A percentile compares a stretch with the other conserved stretches of the same genome.
Evolutionary conservation across 2,888 invertebrate species (phyloP).

Genomic region (Tenthredo scrophulariae): DNA sequence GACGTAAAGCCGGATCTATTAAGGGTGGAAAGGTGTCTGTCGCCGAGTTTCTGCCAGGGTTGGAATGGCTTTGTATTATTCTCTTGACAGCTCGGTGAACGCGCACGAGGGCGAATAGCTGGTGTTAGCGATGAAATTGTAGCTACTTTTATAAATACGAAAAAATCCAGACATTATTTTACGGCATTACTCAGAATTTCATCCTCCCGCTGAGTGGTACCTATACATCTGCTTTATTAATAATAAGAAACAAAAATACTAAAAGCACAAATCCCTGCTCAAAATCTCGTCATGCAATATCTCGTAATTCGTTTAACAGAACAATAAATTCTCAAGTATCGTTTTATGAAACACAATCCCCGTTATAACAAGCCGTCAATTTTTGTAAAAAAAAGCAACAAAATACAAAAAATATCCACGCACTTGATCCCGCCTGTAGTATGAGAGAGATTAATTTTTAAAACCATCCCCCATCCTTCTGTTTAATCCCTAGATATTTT

Average conservation of each 20-base stretch:
- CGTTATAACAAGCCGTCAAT: slow-evolving; percentile 18
- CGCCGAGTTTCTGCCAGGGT: slow-evolving; percentile 10
- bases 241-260: background rate
- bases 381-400: background rate
- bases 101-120: no score
- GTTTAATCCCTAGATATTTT: background rate
- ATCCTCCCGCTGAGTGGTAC: background rate
- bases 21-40: slow-evolving; percentile 37
- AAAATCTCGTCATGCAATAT: slow-evolving; percentile 33
- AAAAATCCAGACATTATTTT: slow-evolving; percentile 10
- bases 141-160: background rate
- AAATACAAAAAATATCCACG: background rate
- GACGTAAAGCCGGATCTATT: slow-evolving; percentile 43
- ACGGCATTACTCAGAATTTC: background rate
- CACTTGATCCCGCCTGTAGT: background rate
- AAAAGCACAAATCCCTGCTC: slow-evolving; percentile 13
- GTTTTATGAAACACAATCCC: slow-evolving; percentile 10
- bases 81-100: slow-evolving; percentile 13
- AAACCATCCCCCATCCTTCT: background rate
- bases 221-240: slow-evolving; percentile 1
- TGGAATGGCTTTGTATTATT: slow-evolving; percentile 39
- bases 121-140: slow-evolving; percentile 3
- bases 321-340: slow-evolving; percentile 42
- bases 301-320: slow-evolving; percentile 38
- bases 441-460: slow-evolving; percentile 8